Evolutionary conservation across 2,888 invertebrate genomes (phyloP).

Genomic region (Drosophila antonietae): DNA sequence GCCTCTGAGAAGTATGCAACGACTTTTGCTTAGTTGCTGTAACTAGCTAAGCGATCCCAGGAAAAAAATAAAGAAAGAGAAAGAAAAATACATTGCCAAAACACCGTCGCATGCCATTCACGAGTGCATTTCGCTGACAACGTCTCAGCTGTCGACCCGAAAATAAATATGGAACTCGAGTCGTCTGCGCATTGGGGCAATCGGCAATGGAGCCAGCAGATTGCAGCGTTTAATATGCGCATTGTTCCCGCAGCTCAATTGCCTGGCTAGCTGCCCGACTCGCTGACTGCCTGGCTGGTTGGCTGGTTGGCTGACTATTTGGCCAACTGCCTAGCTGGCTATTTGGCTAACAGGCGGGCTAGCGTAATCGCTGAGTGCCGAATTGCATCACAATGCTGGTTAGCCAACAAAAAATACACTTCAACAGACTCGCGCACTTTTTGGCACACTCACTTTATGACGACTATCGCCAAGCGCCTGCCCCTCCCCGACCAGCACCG

Average conservation of each 20-base stretch:
- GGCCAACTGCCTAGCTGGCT: conserved; percentile 23
- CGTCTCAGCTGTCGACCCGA: conserved; percentile 8
- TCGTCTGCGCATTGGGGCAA: conserved; percentile 43
- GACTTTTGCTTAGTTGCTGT: neutral
- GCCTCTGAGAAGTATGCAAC: conserved; percentile 22
- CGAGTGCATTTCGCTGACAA: conserved; percentile 19
- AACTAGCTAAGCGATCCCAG: conserved; percentile 11
- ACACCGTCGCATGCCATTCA: conserved; percentile 26
- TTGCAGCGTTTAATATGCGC: conserved; percentile 13
- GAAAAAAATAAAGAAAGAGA: neutral
- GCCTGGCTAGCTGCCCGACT: conserved; percentile 10
- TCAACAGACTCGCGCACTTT: conserved; percentile 16
- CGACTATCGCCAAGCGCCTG: conserved; percentile 45
- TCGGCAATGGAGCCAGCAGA: conserved; percentile 33
- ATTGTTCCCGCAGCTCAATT: conserved; percentile 33
- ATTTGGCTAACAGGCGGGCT: conserved; percentile 39
- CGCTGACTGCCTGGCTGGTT: neutral
- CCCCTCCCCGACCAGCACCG: conserved; percentile 13
- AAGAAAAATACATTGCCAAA: conserved; percentile 4
- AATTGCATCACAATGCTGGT: conserved; percentile 66
- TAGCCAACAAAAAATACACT: conserved; percentile 45
- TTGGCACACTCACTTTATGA: conserved; percentile 62
- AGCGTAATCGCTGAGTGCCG: conserved; percentile 66
- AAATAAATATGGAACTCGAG: conserved; percentile 15
- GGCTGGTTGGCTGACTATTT: conserved; percentile 5